Evolutionary conservation across 2,888 invertebrate genomes (phyloP).

Genomic region (Ophion obscuratus): DNA sequence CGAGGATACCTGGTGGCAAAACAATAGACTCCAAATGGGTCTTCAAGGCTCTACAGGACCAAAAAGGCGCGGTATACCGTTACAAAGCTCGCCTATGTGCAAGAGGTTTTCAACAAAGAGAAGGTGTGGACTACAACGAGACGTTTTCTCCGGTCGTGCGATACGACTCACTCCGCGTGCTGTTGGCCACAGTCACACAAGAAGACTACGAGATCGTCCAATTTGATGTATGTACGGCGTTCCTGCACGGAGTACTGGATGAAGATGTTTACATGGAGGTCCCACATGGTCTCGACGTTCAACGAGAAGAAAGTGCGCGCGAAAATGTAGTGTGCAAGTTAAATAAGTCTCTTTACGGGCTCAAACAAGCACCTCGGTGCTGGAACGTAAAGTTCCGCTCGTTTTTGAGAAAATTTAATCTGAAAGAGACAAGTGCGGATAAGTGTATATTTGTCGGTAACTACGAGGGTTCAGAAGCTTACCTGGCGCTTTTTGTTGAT

Average conservation of each 20-base stretch:
- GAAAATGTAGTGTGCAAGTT: constrained; percentile 69
- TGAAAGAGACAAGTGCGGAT: no score
- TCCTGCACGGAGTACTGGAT: constrained; percentile 37
- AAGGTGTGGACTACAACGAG: constrained; percentile 35
- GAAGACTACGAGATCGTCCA: constrained; percentile 27
- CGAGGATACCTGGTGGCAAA: background rate
- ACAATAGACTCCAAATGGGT: constrained; percentile 54
- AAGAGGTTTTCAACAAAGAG: constrained; percentile 34
- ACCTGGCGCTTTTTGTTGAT: background rate
- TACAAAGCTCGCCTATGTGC: constrained; percentile 56
- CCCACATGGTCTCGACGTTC: constrained; percentile 7
- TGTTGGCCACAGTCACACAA: constrained; percentile 6
- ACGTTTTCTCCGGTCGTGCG: constrained; percentile 12
- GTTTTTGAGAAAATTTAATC: no score
- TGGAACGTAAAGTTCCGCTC: background rate
- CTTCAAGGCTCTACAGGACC: constrained; percentile 20
- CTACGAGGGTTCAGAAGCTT: no score
- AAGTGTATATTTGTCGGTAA: no score
- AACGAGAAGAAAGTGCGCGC: constrained; percentile 54
- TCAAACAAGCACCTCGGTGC: constrained; percentile 73
- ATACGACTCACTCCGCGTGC: no score
- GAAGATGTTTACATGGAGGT: background rate
- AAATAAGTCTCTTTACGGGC: constrained; percentile 76
- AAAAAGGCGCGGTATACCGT: background rate
- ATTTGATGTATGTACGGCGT: constrained; percentile 31